A percentile compares a stretch with the other conserved stretches of the same genome.
These are phyloP conservation scores for Parnassius apollo DNA, from an alignment of 2,888 invertebrate genomes.

Conservation along the genomic window DNA sequence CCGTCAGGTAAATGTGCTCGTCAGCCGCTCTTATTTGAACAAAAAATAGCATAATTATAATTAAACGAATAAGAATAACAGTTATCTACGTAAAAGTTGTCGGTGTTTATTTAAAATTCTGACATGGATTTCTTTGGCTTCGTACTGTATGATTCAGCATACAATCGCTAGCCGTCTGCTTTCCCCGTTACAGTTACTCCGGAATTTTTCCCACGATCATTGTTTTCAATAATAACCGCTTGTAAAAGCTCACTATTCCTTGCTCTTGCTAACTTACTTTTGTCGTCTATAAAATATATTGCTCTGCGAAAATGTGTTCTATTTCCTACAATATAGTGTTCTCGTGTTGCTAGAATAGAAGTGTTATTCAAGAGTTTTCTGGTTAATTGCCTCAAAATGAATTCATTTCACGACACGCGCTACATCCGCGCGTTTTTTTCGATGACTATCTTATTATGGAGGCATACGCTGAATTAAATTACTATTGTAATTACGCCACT, in stretches of 20 bases:
- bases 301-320: slow-evolving; percentile 25
- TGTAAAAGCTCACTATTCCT: slow-evolving; percentile 40
- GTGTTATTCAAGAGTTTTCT: slow-evolving; percentile 22
- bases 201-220: slow-evolving; percentile 69
- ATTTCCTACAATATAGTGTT: slow-evolving; percentile 11
- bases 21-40: no score
- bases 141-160: slow-evolving; percentile 40
- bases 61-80: no score
- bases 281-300: slow-evolving; percentile 1
- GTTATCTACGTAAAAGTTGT: no score
- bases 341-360: neutral
- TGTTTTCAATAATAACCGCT: slow-evolving; percentile 50
- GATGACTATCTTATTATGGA: slow-evolving; percentile 24
- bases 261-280: slow-evolving; percentile 30
- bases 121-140: slow-evolving; percentile 11
- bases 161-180: slow-evolving; percentile 56
- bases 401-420: slow-evolving; percentile 43
- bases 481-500: no score
- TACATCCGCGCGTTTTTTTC: slow-evolving; percentile 38
- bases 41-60: no score
- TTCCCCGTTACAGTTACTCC: slow-evolving; percentile 58
- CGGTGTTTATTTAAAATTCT: slow-evolving; percentile 5
- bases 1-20: no score
- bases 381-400: slow-evolving; percentile 40
- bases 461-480: slow-evolving; percentile 7